Evolutionary conservation across 2,797 vertebrate species (phyloP).

Genomic region (Martes flavigula): DNA sequence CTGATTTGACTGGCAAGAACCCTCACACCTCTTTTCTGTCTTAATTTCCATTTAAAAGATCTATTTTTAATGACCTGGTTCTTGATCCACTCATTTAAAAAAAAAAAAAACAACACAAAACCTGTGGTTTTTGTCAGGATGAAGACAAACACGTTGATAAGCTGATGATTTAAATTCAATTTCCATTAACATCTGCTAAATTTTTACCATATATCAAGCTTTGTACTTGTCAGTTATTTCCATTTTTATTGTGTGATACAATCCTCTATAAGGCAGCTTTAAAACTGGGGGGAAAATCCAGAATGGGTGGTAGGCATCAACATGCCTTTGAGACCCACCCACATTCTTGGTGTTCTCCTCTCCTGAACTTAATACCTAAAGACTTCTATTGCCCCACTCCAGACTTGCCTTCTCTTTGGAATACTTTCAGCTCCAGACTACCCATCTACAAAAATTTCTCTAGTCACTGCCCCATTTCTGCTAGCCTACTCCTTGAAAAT

Average conservation of each 20-base stretch:
- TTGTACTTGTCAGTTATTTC: slow-evolving; percentile 23
- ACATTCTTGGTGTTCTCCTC: neutral
- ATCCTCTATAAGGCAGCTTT: neutral
- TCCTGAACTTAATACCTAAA: neutral
- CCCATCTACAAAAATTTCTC: neutral
- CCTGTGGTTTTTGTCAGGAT: neutral
- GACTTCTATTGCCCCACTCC: neutral
- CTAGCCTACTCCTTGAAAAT: neutral
- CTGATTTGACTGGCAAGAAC: slow-evolving; percentile 34
- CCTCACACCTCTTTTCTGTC: slow-evolving; percentile 29
- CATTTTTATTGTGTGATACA: neutral
- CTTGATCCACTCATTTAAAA: neutral
- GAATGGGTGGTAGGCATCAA: neutral
- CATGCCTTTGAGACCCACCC: neutral
- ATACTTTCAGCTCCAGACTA: neutral
- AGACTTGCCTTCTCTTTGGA: neutral
- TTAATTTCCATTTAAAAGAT: slow-evolving; percentile 48
- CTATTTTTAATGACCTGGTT: slow-evolving; percentile 16
- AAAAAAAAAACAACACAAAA: neutral
- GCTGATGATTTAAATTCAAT: neutral
- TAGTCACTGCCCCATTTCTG: neutral
- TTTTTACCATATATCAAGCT: neutral
- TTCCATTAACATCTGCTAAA: slow-evolving; percentile 13
- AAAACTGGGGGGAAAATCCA: neutral
- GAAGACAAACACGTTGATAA: neutral